phyloP scores from a whole-genome alignment of 2,113 vertebrate species.

The Psilopsiagon aurifrons region DNA sequence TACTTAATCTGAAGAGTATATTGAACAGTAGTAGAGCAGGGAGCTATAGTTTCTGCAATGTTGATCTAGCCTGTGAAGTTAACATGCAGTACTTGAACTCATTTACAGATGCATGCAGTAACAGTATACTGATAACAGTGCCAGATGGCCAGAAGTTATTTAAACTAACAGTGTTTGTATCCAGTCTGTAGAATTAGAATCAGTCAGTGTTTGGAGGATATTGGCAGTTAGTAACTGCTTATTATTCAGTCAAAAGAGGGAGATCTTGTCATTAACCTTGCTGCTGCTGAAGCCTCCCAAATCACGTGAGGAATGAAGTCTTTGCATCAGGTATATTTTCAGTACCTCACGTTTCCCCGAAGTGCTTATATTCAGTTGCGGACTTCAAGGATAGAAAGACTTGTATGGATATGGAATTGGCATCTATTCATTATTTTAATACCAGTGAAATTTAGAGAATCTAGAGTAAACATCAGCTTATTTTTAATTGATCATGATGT shows the following conservation, averaged over 20 bases:
- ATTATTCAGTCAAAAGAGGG: neutral
- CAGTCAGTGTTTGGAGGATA: accelerated
- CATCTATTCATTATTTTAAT: neutral
- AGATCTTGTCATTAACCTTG: neutral
- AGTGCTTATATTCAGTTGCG: neutral
- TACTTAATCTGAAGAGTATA: accelerated
- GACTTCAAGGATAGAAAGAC: neutral
- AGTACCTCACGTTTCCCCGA: neutral
- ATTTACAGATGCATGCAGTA: neutral
- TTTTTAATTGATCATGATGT: neutral
- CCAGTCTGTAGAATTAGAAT: neutral
- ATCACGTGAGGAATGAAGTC: accelerated
- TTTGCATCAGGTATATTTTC: neutral
- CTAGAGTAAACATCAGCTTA: neutral
- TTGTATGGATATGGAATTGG: accelerated
- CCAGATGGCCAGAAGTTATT: neutral
- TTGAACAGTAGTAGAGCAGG: neutral
- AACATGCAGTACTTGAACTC: neutral
- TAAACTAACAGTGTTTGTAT: accelerated
- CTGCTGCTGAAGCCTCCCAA: neutral
- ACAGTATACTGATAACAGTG: neutral
- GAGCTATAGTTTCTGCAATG: accelerated
- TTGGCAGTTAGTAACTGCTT: neutral
- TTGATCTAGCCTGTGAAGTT: neutral
- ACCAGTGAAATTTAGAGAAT: neutral